Conservation (phyloP, 2,797 vertebrate genomes). For the Intellagama lesueurii region DNA sequence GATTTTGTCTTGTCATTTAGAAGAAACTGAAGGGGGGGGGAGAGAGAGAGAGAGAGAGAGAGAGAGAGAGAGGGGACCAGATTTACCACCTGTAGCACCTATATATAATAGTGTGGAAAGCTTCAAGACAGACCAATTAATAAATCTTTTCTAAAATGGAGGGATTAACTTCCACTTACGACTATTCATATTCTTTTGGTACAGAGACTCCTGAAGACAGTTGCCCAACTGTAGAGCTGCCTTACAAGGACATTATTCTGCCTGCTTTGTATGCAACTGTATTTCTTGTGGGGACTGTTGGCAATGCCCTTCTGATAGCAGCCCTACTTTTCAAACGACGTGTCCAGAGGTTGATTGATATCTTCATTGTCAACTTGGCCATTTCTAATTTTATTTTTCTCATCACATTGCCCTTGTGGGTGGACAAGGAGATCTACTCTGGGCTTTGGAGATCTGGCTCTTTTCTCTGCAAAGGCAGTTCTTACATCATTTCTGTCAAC, state of each 20-base stretch:
- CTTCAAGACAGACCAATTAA: constrained; percentile 51
- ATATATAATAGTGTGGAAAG: constrained; percentile 18
- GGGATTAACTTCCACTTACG: constrained; percentile 29
- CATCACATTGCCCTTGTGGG: constrained; percentile 80
- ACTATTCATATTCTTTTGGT: constrained; percentile 61
- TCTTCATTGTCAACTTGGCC: constrained; percentile 81
- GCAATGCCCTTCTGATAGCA: constrained; percentile 74
- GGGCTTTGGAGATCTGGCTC: constrained; percentile 77
- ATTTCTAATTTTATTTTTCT: constrained; percentile 82
- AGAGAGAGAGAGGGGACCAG: not conserved
- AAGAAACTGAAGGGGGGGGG: constrained; percentile 20
- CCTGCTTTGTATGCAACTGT: constrained; percentile 72
- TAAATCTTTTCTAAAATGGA: constrained; percentile 50
- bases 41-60: not conserved
- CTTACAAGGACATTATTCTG: constrained; percentile 65
- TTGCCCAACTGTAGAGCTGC: constrained; percentile 44
- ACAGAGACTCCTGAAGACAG: constrained; percentile 40
- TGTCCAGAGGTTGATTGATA: constrained; percentile 74
- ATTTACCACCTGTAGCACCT: constrained; percentile 1
- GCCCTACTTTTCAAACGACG: constrained; percentile 70
- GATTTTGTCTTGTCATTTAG: constrained; percentile 31
- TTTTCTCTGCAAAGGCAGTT: constrained; percentile 79
- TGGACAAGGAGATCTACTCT: constrained; percentile 69
- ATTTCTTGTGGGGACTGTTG: constrained; percentile 75
- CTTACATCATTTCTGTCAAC: constrained; percentile 81